A percentile compares a stretch with the other conserved stretches of the same genome.
phyloP scores from a whole-genome alignment of 1,140 invertebrate species.

The Dreissena polymorpha region DNA sequence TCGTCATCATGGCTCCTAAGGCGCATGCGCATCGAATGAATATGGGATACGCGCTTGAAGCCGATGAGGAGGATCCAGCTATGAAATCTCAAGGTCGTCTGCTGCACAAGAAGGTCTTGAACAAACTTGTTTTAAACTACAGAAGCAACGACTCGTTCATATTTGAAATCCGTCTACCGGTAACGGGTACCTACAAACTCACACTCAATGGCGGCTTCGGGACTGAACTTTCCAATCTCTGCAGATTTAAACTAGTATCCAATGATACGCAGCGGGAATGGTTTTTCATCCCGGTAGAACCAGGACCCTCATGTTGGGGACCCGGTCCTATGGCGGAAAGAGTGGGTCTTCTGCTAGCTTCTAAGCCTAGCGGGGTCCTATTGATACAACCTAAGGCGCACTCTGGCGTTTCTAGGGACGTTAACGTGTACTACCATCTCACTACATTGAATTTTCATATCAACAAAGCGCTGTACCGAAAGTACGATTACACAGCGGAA shows the following conservation, averaged over 20 bases:
- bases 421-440: conserved; percentile 12
- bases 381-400: background rate
- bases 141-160: conserved; percentile 45
- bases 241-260: conserved; percentile 31
- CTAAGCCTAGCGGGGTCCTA: conserved; percentile 36
- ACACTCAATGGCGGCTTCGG: conserved; percentile 34
- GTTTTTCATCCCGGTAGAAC: conserved; percentile 11
- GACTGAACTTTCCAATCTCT: conserved; percentile 29
- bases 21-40: conserved; percentile 25
- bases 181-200: conserved; percentile 24
- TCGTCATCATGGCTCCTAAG: conserved; percentile 37
- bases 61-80: background rate
- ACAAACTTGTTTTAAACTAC: conserved; percentile 29
- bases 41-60: conserved; percentile 12
- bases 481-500: conserved; percentile 40
- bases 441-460: conserved; percentile 44
- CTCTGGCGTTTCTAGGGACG: background rate
- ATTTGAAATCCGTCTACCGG: conserved; percentile 31
- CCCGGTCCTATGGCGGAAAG: conserved; percentile 28
- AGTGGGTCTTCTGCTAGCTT: conserved; percentile 29
- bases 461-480: background rate
- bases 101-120: background rate
- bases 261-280: conserved; percentile 11
- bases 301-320: conserved; percentile 25
- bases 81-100: background rate